Base-by-base conservation (phyloP, 64 coral and sea anemone genomes). In the Montipora foliosa region DNA sequence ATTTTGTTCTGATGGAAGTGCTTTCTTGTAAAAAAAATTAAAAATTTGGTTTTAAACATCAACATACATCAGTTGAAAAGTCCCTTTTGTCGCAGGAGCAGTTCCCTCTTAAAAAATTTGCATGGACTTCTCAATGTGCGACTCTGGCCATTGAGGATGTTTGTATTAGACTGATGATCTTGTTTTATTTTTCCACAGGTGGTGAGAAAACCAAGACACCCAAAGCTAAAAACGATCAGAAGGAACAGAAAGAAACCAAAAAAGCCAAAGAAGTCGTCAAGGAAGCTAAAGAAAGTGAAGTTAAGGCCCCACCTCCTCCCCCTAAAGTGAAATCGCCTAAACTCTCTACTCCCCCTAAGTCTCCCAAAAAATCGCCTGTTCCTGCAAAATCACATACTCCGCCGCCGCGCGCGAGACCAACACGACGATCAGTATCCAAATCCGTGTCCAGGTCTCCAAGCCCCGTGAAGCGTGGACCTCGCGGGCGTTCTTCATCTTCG, bases 271-370 rank as follows among this genome's bases (percentile, higher is more conserved):
- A 93, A 66, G 83, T 80, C 5, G 48, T 45, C 8, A 93, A 93
- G 77, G 95, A 97, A 78, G 16, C 90, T 47, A 97, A 97, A 87
- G 95, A 97, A 91, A n/a, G 85, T 13, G 94, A 97, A 48, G 88
- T 88, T 60, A 97, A 97, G 92, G 95, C 95, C 4, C 71, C 79
- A 67, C 95, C 92, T 8, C 95, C 84, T 53, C 83, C 67, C 94
- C 81, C 68, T 91, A 93, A 93, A 68, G 82, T 79, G 7, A 91
- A 88, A 19, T 96, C 97, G 5, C 95, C 92, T 4, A 87, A 89
- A 15, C 74, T 70, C 1, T 79, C 90, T 5, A 89, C 92, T 20
- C 53, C 78, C 89, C 67, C 92, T 6, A 91, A 81, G 46, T 61
- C 89, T 62, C 77, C 89, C 6, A 74, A 82, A 8, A 80, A 73